phyloP scores from a whole-genome alignment of 2,888 invertebrate species.

The Archips crataeganus region DNA sequence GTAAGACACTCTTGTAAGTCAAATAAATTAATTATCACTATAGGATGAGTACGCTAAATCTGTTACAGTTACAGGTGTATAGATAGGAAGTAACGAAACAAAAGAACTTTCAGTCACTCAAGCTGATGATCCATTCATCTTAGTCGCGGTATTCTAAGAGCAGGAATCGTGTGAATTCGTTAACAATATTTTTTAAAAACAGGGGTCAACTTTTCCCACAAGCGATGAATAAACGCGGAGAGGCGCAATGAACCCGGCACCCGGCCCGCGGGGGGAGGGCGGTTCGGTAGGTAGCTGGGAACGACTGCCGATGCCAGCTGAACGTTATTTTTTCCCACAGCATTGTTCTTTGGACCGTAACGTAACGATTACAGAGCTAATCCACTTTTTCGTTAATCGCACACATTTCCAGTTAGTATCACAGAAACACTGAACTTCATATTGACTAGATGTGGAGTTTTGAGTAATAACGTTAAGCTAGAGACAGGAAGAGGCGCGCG shows the following conservation, averaged over 20 bases:
- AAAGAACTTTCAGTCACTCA: conserved; percentile 28
- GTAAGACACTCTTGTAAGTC: conserved; percentile 46
- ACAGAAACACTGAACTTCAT: conserved; percentile 63
- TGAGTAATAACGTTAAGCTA: conserved; percentile 64
- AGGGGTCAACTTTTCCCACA: conserved; percentile 86
- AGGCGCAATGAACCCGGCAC: conserved; percentile 85
- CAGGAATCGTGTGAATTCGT: conserved; percentile 82
- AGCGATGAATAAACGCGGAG: conserved; percentile 85
- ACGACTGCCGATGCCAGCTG: conserved; percentile 85
- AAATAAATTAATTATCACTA: conserved; percentile 34
- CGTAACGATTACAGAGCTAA: conserved; percentile 67
- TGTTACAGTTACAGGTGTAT: conserved; percentile 24
- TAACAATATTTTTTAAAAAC: conserved; percentile 82
- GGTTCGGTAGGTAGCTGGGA: conserved; percentile 83
- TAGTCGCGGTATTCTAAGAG: conserved; percentile 72
- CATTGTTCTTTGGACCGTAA: conserved; percentile 85
- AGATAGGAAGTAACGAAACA: conserved; percentile 25
- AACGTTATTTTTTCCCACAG: conserved; percentile 87
- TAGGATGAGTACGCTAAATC: conserved; percentile 3
- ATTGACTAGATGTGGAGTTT: conserved; percentile 64
- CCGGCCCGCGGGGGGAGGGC: conserved; percentile 80
- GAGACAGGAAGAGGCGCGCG: conserved; percentile 68
- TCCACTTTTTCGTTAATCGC: conserved; percentile 63
- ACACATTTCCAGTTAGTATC: conserved; percentile 53
- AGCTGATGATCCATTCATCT: conserved; percentile 53